A percentile compares a stretch with the other conserved stretches of the same genome.
Evolutionary conservation across 30 jellyfish, hydroid and myxozoan genomes (phyloP).

Genomic region (Chironex yamaguchii): DNA sequence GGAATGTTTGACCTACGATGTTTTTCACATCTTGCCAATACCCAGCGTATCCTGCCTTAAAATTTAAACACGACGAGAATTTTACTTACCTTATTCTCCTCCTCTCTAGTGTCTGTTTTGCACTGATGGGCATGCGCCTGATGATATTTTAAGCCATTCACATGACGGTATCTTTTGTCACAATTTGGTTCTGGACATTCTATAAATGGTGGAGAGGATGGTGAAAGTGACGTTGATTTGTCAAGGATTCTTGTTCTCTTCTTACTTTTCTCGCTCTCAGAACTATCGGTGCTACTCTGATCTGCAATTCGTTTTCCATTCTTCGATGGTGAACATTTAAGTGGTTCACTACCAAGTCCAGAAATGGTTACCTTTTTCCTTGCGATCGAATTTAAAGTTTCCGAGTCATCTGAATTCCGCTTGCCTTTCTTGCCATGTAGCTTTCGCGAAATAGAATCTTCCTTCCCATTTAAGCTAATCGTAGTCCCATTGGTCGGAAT

Average conservation of each 20-base stretch:
- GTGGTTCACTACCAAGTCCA: background rate
- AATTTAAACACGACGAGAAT: background rate
- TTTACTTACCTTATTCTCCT: constrained; percentile 2
- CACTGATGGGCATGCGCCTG: constrained; percentile 83
- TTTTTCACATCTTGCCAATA: too few species aligned
- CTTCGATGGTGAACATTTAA: background rate
- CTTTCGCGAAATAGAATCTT: background rate
- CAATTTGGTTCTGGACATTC: constrained; percentile 97
- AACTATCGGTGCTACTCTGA: background rate
- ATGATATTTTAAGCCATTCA: constrained; percentile 88
- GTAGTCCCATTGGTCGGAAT: background rate
- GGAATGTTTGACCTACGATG: too few species aligned
- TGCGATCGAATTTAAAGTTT: background rate
- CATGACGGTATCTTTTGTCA: constrained; percentile 78
- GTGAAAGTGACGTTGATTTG: background rate
- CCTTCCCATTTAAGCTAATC: background rate
- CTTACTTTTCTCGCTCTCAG: background rate
- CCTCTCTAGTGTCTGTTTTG: constrained; percentile 40
- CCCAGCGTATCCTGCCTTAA: too few species aligned
- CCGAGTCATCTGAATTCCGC: background rate
- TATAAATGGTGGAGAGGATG: constrained; percentile 72
- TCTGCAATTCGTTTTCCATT: background rate
- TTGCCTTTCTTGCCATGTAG: background rate
- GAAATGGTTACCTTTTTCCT: background rate
- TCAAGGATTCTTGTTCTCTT: background rate